A percentile compares a stretch with the other conserved stretches of the same genome.
These are phyloP conservation scores for Anticlea derivata DNA, from an alignment of 2,888 invertebrate genomes.

Conservation along the genomic window DNA sequence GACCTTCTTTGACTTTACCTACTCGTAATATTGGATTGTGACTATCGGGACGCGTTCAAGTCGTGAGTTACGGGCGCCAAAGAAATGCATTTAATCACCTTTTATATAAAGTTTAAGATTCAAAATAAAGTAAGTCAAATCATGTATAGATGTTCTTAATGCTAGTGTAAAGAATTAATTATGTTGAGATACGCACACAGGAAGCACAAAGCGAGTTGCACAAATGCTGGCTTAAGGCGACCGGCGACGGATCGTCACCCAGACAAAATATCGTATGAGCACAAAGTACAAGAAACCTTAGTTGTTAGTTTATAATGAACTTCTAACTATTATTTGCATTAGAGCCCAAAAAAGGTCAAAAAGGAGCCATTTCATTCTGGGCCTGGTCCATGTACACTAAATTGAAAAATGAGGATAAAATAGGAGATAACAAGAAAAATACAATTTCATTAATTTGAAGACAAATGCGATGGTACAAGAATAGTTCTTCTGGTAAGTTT, in stretches of 20 bases:
- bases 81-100: conserved; percentile 8
- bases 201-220: conserved; percentile 14
- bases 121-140: conserved; percentile 19
- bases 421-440: no score
- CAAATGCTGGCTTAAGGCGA: conserved; percentile 9
- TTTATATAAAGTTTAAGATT: conserved; percentile 12
- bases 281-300: conserved; percentile 25
- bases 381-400: no score
- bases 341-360: neutral
- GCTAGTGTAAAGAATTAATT: conserved; percentile 13
- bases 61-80: conserved; percentile 6
- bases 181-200: conserved; percentile 8
- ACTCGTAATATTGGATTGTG: conserved; percentile 5
- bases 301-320: conserved; percentile 9
- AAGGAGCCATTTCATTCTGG: no score
- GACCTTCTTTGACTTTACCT: neutral
- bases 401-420: no score
- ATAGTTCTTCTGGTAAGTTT: no score
- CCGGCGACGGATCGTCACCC: conserved; percentile 2
- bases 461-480: no score
- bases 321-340: neutral
- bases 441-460: no score
- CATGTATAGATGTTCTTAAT: conserved; percentile 21
- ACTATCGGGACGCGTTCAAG: conserved; percentile 7
- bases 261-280: conserved; percentile 16